phyloP scores from a whole-genome alignment of 2,888 invertebrate genomes.

The Nomada goodeniana region DNA sequence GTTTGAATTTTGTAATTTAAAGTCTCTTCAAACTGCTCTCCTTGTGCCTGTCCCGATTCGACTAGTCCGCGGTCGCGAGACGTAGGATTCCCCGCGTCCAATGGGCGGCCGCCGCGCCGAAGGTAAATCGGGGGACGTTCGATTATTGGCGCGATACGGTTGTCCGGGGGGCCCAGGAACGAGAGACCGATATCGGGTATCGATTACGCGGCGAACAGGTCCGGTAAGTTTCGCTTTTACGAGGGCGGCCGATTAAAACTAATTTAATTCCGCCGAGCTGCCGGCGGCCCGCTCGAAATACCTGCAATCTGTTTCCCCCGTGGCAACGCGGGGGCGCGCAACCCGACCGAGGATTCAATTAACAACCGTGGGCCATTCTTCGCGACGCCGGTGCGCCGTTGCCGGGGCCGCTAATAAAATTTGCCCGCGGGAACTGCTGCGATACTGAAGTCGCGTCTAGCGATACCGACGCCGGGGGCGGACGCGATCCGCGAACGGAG shows the following conservation, averaged over 20 bases:
- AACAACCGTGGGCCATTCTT: constrained; percentile 14
- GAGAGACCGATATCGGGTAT: constrained; percentile 39
- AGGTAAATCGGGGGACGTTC: neutral
- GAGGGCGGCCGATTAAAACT: constrained; percentile 41
- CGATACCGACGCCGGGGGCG: neutral
- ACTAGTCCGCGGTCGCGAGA: too few relatives aligned
- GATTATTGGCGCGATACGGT: constrained; percentile 23
- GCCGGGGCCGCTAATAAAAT: neutral
- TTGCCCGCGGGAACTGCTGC: neutral
- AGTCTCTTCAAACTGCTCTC: too few relatives aligned
- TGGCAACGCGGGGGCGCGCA: neutral
- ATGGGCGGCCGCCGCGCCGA: too few relatives aligned
- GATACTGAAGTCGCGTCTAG: neutral
- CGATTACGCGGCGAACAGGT: constrained; percentile 29
- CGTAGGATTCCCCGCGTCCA: too few relatives aligned
- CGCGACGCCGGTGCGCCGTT: neutral
- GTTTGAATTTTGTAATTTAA: too few relatives aligned
- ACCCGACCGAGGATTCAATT: constrained; percentile 2
- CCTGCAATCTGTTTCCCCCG: constrained; percentile 1
- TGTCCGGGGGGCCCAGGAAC: neutral
- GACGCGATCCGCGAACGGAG: neutral
- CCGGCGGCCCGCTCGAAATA: neutral
- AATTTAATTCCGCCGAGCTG: constrained; percentile 25
- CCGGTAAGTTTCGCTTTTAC: constrained; percentile 32
- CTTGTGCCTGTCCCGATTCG: too few relatives aligned